Base-by-base conservation (phyloP, 1,140 invertebrate genomes). In the Nephila pilipes region DNA sequence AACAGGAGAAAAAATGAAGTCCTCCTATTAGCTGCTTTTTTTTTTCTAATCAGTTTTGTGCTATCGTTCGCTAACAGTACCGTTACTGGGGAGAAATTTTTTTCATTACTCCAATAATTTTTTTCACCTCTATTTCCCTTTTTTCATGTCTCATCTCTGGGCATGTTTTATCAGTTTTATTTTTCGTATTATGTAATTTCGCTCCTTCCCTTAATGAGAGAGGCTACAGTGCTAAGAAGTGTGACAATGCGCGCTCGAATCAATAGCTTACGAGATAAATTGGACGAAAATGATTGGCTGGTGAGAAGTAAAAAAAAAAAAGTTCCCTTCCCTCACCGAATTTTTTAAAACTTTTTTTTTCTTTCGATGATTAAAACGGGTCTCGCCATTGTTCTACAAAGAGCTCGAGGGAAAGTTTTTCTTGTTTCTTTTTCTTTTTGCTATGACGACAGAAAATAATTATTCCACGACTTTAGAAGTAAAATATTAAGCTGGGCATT, bases 241-340 rank as follows among this genome's bases (percentile, higher is more conserved):
- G 91, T 93, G 91, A 93, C 91, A 93, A 93, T 87, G 85, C 91
- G 25, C 85, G 83, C 83, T 63, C 91, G 57, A 93, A 93, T 93
- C 91, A 93, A 93, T 93, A 87, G 83, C 91, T 93, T 65, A 75
- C 32, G 91, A 83, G 91, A 93, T 93, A 93, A 93, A 93, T 87
- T 93, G 83, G 57, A 54, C 58, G 91, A 93, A 93, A 87, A 93
- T 87, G 91, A 93, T 93, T 93, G 91, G 91, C 63, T 87, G 89
- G 75, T 63, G 36, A 58, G 87, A 80, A 85, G 32, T 38, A 87
- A 22, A 25, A 38, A 65, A n/a, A n/a, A 63, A 38, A 88, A 57
- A 79, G 79, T 25, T 38, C 29, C 65, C 32, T 54, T 55, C 69
- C 85, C 91, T 65, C 55, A 79, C 46, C 89, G 25, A 25, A n/a